Evolutionary conservation across 1,140 invertebrate genomes (phyloP).

Genomic region (Eupristina koningsbergeri): DNA sequence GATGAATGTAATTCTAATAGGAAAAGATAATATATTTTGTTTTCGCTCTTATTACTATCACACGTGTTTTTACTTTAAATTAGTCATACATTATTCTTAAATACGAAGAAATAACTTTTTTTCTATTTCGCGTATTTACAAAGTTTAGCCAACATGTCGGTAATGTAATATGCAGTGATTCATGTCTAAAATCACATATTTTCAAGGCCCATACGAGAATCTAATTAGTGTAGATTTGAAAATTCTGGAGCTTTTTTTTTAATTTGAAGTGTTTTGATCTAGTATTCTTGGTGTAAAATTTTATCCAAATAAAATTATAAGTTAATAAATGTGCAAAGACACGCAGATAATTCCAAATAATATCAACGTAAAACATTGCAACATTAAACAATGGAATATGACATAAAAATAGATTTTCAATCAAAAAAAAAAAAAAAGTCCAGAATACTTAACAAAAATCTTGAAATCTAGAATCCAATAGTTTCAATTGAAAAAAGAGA

Average conservation of each 20-base stretch:
- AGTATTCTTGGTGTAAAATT: background rate
- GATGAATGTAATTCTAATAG: background rate
- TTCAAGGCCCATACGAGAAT: constrained; percentile 25
- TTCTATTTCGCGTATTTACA: background rate
- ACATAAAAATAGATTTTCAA: too few species aligned
- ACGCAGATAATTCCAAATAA: too few species aligned
- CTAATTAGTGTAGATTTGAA: constrained; percentile 17
- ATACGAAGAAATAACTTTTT: constrained; percentile 19
- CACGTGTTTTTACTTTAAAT: background rate
- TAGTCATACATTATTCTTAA: constrained; percentile 16
- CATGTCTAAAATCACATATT: background rate
- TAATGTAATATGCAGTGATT: constrained; percentile 36
- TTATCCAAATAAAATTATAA: too few species aligned
- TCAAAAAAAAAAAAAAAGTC: too few species aligned
- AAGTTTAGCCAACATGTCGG: constrained; percentile 4
- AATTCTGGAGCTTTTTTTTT: background rate
- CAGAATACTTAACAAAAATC: too few species aligned
- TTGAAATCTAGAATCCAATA: too few species aligned
- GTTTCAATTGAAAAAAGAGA: too few species aligned
- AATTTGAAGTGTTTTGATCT: background rate
- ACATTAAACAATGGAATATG: too few species aligned
- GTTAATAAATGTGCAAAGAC: too few species aligned
- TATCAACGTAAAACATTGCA: too few species aligned
- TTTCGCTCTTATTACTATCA: background rate
- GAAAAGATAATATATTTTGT: background rate